Percentiles rank a stretch among this genome's conserved stretches.
Evolutionary conservation across 2,888 invertebrate genomes (phyloP).

Genomic region (Plagodis dolabraria): DNA sequence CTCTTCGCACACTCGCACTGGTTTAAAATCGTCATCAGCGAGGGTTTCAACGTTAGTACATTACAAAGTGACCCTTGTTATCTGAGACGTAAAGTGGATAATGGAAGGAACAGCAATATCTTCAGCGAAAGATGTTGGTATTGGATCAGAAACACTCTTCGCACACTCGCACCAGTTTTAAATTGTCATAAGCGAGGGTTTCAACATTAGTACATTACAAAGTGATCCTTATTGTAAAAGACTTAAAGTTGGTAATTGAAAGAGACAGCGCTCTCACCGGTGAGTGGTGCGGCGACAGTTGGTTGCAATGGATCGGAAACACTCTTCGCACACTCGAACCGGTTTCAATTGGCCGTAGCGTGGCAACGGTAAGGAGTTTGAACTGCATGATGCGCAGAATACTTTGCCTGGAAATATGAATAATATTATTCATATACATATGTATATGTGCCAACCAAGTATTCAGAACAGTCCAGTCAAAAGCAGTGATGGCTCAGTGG

Average conservation of each 20-base stretch:
- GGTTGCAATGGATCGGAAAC: constrained; percentile 82
- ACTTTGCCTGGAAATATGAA: constrained; percentile 86
- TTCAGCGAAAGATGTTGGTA: constrained; percentile 52
- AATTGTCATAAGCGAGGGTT: constrained; percentile 95
- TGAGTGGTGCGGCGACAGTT: constrained; percentile 47
- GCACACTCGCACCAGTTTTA: constrained; percentile 97
- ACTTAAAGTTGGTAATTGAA: neutral
- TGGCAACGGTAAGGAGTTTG: constrained; percentile 96
- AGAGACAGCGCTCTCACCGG: constrained; percentile 27
- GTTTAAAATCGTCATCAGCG: constrained; percentile 95
- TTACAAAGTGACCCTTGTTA: constrained; percentile 1
- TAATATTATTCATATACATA: too few relatives aligned
- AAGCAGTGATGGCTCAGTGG: too few relatives aligned
- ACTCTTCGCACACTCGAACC: constrained; percentile 96
- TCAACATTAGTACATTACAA: neutral
- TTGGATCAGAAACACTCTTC: constrained; percentile 89
- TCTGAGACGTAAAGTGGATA: constrained; percentile 2
- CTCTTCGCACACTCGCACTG: constrained; percentile 96
- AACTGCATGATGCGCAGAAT: constrained; percentile 97
- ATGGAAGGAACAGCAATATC: neutral
- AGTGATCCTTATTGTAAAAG: constrained; percentile 3
- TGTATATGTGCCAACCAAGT: too few relatives aligned
- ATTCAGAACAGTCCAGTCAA: too few relatives aligned
- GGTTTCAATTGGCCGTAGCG: constrained; percentile 96
- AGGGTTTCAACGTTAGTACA: constrained; percentile 82